phyloP scores from a whole-genome alignment of 2,113 vertebrate species.

The Sander lucioperca region DNA sequence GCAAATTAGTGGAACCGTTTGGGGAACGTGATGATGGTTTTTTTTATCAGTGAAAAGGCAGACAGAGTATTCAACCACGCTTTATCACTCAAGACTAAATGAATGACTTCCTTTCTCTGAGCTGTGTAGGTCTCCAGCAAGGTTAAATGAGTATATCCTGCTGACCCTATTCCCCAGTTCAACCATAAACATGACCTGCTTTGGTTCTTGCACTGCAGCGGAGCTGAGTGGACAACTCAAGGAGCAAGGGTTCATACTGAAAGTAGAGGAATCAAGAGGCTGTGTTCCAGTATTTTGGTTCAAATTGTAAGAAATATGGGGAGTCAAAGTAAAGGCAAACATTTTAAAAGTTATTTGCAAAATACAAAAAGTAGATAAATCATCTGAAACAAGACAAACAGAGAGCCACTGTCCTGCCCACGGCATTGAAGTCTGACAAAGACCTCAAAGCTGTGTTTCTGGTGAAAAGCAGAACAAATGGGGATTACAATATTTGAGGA shows the following conservation, averaged over 20 bases:
- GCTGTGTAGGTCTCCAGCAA: conserved; percentile 37
- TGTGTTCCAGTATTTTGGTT: neutral
- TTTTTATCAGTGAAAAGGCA: conserved; percentile 54
- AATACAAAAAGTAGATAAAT: conserved; percentile 26
- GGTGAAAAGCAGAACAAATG: conserved; percentile 77
- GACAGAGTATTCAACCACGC: conserved; percentile 30
- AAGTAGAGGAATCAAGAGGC: neutral
- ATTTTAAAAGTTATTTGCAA: neutral
- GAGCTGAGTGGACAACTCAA: conserved; percentile 4
- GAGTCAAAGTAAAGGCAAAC: neutral
- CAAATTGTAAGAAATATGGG: neutral
- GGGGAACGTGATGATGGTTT: conserved; percentile 48
- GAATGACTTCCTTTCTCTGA: conserved; percentile 70
- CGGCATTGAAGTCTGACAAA: conserved; percentile 64
- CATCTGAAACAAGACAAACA: conserved; percentile 30
- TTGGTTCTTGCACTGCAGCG: conserved; percentile 8
- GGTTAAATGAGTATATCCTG: conserved; percentile 74
- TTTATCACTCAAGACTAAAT: conserved; percentile 65
- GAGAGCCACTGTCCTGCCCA: conserved; percentile 46
- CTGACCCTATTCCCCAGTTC: conserved; percentile 61
- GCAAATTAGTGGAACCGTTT: conserved; percentile 21
- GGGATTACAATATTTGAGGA: conserved; percentile 80
- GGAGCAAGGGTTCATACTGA: conserved; percentile 29
- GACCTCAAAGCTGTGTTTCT: conserved; percentile 62
- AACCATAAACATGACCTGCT: conserved; percentile 60